Conservation (phyloP, 2,113 vertebrate species). For the Scolopax mira region DNA sequence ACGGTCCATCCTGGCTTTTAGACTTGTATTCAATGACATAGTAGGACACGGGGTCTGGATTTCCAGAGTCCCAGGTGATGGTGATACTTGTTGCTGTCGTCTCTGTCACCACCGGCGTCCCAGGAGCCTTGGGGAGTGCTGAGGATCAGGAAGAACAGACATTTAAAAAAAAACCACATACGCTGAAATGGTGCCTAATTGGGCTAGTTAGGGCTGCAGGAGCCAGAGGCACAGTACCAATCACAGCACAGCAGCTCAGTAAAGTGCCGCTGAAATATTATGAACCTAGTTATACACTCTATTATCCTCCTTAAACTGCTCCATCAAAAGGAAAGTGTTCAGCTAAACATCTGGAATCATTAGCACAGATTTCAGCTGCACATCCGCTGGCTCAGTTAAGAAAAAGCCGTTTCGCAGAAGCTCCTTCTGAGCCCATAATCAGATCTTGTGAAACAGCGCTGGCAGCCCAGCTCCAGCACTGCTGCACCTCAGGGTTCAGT, state of each 20-base stretch:
- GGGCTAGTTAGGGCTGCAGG: conserved; percentile 13
- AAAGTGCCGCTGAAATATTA: conserved; percentile 35
- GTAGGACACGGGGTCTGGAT: conserved; percentile 93
- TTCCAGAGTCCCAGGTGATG: conserved; percentile 98
- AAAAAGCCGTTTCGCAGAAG: background rate
- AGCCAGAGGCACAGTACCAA: conserved; percentile 14
- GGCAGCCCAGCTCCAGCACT: background rate
- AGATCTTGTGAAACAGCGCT: background rate
- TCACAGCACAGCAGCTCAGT: background rate
- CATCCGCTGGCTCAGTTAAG: background rate
- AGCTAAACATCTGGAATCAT: conserved; percentile 58
- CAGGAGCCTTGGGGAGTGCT: conserved; percentile 97
- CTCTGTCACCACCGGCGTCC: conserved; percentile 92
- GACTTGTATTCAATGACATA: conserved; percentile 97
- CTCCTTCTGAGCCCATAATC: background rate
- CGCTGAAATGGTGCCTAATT: conserved; percentile 28
- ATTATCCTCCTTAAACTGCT: conserved; percentile 58
- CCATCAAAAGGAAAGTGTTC: conserved; percentile 42
- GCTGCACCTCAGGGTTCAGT: background rate
- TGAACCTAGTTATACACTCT: conserved; percentile 50
- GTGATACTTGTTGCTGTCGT: conserved; percentile 98
- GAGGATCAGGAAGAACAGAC: conserved; percentile 58
- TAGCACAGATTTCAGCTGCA: conserved; percentile 11
- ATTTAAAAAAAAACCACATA: background rate
- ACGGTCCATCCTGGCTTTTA: conserved; percentile 92